Percentiles rank a stretch among this genome's conserved stretches.
Evolutionary conservation across 2,888 invertebrate genomes (phyloP).

Genomic region (Phlogophora meticulosa): DNA sequence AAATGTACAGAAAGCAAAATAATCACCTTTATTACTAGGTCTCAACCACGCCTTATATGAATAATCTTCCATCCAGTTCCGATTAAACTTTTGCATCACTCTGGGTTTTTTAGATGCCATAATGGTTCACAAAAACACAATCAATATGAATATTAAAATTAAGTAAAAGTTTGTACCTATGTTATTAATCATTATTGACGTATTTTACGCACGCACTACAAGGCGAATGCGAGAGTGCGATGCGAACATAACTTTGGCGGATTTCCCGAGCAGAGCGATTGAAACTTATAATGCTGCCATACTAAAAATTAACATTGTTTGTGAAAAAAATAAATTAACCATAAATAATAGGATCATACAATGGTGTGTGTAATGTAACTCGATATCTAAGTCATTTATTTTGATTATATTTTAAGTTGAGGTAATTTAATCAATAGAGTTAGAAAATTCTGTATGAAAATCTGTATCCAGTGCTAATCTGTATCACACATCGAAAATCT

Average conservation of each 20-base stretch:
- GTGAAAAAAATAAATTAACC: neutral
- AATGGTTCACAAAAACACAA: constrained; percentile 9
- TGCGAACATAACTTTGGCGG: neutral
- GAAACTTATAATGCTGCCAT: neutral
- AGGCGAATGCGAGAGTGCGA: neutral
- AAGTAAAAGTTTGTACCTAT: too few species aligned
- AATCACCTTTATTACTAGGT: too few species aligned
- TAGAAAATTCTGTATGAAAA: constrained; percentile 1
- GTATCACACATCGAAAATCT: neutral
- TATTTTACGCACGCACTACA: neutral
- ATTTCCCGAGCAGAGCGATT: neutral
- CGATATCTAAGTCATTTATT: neutral
- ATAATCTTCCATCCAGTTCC: constrained; percentile 6
- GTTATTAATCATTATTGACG: too few species aligned
- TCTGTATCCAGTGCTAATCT: constrained; percentile 2
- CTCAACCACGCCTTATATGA: neutral
- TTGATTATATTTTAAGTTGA: neutral
- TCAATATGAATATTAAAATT: too few species aligned
- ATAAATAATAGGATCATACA: neutral
- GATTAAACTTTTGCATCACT: constrained; percentile 7
- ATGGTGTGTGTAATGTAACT: neutral
- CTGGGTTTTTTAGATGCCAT: constrained; percentile 4
- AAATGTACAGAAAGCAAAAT: too few species aligned
- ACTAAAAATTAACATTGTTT: neutral
- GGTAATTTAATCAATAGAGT: neutral